phyloP scores from a whole-genome alignment of 2,113 vertebrate species.

The Lagopus leucura region DNA sequence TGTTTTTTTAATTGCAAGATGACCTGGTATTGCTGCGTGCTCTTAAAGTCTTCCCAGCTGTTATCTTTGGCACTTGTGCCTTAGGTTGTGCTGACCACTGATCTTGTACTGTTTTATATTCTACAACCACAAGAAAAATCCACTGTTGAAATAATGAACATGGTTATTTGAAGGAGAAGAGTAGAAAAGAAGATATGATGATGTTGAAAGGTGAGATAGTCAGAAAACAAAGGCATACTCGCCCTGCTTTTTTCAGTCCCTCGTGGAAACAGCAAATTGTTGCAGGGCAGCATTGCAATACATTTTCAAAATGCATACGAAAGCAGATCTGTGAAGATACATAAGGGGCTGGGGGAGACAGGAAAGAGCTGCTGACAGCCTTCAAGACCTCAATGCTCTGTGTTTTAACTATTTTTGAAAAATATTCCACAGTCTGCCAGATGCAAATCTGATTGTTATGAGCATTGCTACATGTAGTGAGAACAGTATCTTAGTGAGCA shows the following conservation, averaged over 20 bases:
- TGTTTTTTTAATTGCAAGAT: neutral
- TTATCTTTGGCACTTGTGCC: neutral
- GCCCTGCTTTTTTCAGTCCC: neutral
- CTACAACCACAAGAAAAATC: neutral
- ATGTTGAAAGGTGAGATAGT: neutral
- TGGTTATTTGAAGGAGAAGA: constrained; percentile 18
- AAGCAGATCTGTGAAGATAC: neutral
- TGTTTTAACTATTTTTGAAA: neutral
- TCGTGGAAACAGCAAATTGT: neutral
- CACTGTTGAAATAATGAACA: neutral
- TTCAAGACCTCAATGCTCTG: neutral
- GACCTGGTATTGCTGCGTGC: neutral
- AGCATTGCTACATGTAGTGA: neutral
- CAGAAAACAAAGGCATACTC: neutral
- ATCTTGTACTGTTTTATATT: neutral
- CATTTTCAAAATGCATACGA: neutral
- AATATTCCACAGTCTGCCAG: neutral
- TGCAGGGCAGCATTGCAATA: neutral
- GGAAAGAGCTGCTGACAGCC: neutral
- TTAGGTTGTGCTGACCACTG: constrained; percentile 15
- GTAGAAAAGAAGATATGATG: neutral
- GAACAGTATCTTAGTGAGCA: neutral
- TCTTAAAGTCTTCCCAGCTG: neutral
- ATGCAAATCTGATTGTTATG: neutral
- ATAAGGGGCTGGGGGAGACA: neutral